Percentiles rank a stretch among this genome's conserved stretches.
These are phyloP conservation scores for Anhinga anhinga DNA, from an alignment of 2,113 vertebrate species.

Conservation along the genomic window DNA sequence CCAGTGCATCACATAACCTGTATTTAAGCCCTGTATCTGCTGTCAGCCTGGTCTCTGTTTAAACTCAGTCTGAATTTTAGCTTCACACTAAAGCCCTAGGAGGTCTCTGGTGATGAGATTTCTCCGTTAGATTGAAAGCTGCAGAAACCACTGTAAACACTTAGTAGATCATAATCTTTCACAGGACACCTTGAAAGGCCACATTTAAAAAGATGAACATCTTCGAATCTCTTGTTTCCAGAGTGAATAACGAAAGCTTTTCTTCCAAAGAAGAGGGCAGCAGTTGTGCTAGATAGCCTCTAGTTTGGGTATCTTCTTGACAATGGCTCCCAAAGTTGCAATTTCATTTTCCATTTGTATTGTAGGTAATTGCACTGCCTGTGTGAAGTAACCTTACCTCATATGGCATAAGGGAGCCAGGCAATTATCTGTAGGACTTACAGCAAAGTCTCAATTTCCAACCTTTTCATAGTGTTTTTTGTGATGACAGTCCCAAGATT, in stretches of 20 bases:
- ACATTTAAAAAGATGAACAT: neutral
- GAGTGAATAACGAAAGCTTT: neutral
- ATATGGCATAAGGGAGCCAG: neutral
- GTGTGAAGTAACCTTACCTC: neutral
- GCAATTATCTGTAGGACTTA: neutral
- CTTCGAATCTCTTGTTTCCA: neutral
- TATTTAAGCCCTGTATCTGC: neutral
- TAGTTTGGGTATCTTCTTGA: neutral
- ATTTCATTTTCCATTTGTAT: conserved; percentile 7
- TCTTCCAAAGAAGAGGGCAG: neutral
- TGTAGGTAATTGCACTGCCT: neutral
- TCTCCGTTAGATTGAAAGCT: neutral
- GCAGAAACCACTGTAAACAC: neutral
- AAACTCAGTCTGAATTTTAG: neutral
- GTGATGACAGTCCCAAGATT: neutral
- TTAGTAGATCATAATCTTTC: neutral
- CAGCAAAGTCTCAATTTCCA: neutral
- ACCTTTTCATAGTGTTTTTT: neutral
- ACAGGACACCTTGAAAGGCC: neutral
- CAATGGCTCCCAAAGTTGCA: neutral
- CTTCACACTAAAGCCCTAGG: neutral
- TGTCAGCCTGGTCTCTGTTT: neutral
- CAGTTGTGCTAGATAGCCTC: neutral
- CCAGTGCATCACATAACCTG: neutral
- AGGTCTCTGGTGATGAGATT: neutral